Percentiles rank a stretch among this genome's conserved stretches.
These are phyloP conservation scores for Dolichallabes microphthalmus DNA, from an alignment of 2,113 vertebrate genomes.

Conservation along the genomic window DNA sequence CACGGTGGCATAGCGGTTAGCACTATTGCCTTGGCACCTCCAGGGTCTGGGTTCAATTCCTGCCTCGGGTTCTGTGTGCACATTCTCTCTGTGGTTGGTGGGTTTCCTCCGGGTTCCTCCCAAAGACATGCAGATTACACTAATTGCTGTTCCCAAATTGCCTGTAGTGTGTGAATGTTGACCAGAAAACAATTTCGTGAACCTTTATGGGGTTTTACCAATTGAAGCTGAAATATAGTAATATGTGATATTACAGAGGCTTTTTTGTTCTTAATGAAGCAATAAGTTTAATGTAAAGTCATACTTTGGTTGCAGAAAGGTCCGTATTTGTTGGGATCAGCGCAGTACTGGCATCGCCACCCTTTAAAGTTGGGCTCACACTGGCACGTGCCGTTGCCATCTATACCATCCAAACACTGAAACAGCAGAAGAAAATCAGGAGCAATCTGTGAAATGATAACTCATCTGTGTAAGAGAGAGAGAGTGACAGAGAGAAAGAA, in stretches of 20 bases:
- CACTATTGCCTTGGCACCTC: too few relatives aligned
- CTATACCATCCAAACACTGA: constrained; percentile 63
- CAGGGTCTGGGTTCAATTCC: too few relatives aligned
- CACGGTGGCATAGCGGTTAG: too few relatives aligned
- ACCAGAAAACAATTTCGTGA: neutral
- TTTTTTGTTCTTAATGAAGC: neutral
- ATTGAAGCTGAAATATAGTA: neutral
- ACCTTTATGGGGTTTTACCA: too few relatives aligned
- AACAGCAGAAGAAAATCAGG: neutral
- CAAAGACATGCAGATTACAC: too few relatives aligned
- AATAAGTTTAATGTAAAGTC: constrained; percentile 22
- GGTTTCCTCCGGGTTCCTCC: too few relatives aligned
- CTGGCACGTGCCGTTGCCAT: constrained; percentile 80
- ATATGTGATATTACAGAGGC: neutral
- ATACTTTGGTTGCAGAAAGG: constrained; percentile 81
- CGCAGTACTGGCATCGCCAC: constrained; percentile 83
- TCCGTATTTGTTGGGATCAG: constrained; percentile 74
- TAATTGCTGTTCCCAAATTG: too few relatives aligned
- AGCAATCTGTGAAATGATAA: neutral
- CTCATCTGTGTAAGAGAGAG: neutral
- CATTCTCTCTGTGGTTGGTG: too few relatives aligned
- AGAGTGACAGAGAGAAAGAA: neutral
- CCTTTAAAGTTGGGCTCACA: constrained; percentile 81
- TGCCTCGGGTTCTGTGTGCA: too few relatives aligned
- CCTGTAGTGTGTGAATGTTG: too few relatives aligned